Evolutionary conservation across 2,888 invertebrate species (phyloP), one percentile per base, ranked within the genome.

Genomic region (Heteromyza rotundicornis): DNA sequence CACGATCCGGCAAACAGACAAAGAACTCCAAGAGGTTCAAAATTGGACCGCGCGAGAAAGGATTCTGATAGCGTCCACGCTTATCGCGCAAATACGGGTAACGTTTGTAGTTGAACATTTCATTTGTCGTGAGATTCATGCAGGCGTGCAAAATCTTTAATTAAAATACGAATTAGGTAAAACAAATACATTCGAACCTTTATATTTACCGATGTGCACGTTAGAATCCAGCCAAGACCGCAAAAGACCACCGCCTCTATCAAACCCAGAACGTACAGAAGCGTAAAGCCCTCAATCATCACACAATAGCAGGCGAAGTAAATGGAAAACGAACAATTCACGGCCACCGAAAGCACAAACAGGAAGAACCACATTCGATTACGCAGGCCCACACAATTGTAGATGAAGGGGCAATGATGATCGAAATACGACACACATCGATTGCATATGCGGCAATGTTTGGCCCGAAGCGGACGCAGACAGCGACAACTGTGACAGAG

Each of bases 361-460:
- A 94, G 83, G 80, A 94, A 92, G 85, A 96, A 96, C 95, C 95
- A 96, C 86, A 94, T 92, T 75, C 96, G 89, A 84, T 96, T 96
- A 64, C 91, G 88, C 40, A 95, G 86, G 1, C 96, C 96, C 17
- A 96, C 94, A 81, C 96, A 96, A 81, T 96, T 96, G 84, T 95
- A 94, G 72, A 96, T 95, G 80, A 96, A 96, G 0, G 96, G 96
- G 80, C 96, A 96, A 80, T 96, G 96, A 83, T 96, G 96, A 80
- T 96, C 96, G 77, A 96, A 95, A 80, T 95, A 94, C 1, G 90
- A 89, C 2, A 94, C 92, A 77, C 94, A 94, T 61, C 94, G 88
- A 79, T 95, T 95, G 84, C 96, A 96, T 58, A 95, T 90, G 54
- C 95, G 88, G 75, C 96, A 96, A 81, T 96, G 96, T 80, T 96